These are phyloP conservation scores for Oikopleura dioica DNA, from an alignment of 23 tunicate species.

Conservation along the genomic window DNA sequence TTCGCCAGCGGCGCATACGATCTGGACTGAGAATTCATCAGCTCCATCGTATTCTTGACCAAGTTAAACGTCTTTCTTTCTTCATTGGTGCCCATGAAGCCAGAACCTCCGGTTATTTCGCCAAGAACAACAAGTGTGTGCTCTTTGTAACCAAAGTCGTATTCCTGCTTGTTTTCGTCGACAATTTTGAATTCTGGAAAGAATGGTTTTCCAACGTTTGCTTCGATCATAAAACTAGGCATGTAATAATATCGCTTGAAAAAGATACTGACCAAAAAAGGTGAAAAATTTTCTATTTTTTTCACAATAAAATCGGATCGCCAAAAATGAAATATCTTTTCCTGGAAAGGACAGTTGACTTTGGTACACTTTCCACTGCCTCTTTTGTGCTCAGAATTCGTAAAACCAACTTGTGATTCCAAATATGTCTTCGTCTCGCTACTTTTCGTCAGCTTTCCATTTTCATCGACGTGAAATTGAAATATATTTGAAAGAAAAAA, in stretches of 20 bases:
- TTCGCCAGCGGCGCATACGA: not conserved
- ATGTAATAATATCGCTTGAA: not conserved
- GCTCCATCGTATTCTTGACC: not conserved
- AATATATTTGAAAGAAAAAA: not conserved
- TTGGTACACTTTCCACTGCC: no score
- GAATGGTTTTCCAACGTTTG: not conserved
- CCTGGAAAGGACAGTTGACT: no score
- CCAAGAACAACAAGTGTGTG: not conserved
- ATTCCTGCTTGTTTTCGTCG: not conserved
- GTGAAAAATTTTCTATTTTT: not conserved
- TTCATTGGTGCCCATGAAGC: not conserved
- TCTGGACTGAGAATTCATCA: not conserved
- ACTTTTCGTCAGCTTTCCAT: no score
- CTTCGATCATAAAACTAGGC: not conserved
- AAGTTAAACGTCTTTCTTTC: not conserved
- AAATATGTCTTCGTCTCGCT: no score
- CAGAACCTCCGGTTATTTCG: not conserved
- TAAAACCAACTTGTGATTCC: no score
- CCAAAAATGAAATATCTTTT: no score
- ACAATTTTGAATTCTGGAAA: not conserved
- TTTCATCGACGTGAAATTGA: not conserved
- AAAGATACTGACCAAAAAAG: not conserved
- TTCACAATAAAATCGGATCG: not conserved
- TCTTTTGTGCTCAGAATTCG: no score
- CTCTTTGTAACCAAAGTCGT: not conserved